Conservation (phyloP, 2,888 invertebrate genomes). For the Pollenia griseotomentosa region DNA sequence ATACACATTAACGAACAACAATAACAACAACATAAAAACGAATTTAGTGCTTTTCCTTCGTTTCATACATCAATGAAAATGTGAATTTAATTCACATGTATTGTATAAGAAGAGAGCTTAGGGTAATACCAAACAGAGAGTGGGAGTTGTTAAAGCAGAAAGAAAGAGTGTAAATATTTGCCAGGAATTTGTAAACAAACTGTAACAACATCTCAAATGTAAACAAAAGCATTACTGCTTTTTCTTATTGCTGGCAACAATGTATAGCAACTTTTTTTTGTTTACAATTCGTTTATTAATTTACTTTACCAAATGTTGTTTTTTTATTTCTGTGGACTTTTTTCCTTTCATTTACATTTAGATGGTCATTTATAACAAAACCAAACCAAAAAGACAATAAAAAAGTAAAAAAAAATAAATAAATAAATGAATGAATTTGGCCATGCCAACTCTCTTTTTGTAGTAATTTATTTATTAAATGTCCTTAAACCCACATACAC, state of each 20-base stretch:
- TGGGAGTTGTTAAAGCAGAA: background rate
- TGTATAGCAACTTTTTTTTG: conserved; percentile 10
- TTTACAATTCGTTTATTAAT: background rate
- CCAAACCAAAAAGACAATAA: background rate
- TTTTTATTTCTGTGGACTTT: background rate
- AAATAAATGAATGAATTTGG: background rate
- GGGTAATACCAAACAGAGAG: conserved; percentile 26
- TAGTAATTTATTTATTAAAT: background rate
- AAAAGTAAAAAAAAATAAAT: background rate
- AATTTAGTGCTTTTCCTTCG: background rate
- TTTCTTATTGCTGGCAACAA: conserved; percentile 8
- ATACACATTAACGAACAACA: conserved; percentile 32
- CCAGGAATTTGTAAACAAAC: background rate
- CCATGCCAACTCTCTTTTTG: background rate
- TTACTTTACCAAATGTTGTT: background rate
- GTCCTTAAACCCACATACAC: background rate
- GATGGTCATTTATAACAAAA: conserved; percentile 35
- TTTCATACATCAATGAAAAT: conserved; percentile 62
- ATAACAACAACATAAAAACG: conserved; percentile 25
- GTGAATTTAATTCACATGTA: conserved; percentile 39
- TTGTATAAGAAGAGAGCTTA: conserved; percentile 3
- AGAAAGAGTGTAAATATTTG: background rate
- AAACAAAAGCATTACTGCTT: conserved; percentile 17
- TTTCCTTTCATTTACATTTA: conserved; percentile 19
- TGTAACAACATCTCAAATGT: background rate